Evolutionary conservation across 2,888 invertebrate genomes (phyloP).

Genomic region (Eretmocerus hayati): DNA sequence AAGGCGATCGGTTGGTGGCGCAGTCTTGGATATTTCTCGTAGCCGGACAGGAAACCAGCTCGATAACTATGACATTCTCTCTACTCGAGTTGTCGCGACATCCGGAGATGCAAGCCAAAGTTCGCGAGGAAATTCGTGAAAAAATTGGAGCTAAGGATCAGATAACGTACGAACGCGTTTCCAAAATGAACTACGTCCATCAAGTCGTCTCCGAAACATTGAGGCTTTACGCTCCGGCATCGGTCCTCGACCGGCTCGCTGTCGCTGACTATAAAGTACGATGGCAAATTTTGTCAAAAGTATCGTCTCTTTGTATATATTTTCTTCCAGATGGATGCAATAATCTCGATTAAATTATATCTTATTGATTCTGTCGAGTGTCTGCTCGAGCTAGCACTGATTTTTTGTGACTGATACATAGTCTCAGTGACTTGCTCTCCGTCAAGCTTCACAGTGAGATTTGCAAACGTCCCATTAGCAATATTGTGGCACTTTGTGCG

Average conservation of each 20-base stretch:
- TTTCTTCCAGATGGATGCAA: too few relatives aligned
- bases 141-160: conserved; percentile 27
- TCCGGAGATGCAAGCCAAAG: conserved; percentile 28
- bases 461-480: too few relatives aligned
- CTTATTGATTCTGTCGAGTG: too few relatives aligned
- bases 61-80: conserved; percentile 30
- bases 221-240: conserved; percentile 42
- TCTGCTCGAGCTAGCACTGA: too few relatives aligned
- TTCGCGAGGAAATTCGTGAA: conserved; percentile 29
- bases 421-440: too few relatives aligned
- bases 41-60: conserved; percentile 38
- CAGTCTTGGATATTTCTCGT: conserved; percentile 36
- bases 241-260: conserved; percentile 31
- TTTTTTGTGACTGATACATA: too few relatives aligned
- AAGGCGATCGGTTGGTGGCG: conserved; percentile 34
- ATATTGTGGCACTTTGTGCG: too few relatives aligned
- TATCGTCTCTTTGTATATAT: too few relatives aligned
- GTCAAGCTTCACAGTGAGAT: too few relatives aligned
- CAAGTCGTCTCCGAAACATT: conserved; percentile 38
- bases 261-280: too few relatives aligned
- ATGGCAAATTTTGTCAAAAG: too few relatives aligned
- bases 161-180: conserved; percentile 37
- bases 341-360: too few relatives aligned
- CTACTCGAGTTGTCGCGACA: conserved; percentile 34
- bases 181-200: background rate